Evolutionary conservation across 2,113 vertebrate species (phyloP).

Genomic region (Actenoides hombroni): DNA sequence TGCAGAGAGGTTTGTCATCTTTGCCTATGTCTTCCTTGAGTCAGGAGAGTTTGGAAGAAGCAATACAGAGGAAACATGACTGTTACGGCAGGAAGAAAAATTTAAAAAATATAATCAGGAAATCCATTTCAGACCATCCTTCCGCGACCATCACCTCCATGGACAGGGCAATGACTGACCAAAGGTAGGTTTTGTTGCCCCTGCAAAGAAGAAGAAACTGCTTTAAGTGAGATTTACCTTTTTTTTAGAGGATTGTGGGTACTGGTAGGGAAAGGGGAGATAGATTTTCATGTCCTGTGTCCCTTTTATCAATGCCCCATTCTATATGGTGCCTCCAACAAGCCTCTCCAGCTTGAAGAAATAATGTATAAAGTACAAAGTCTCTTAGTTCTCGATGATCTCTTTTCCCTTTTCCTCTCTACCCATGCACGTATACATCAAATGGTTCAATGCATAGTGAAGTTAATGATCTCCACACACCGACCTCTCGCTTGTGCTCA

Average conservation of each 20-base stretch:
- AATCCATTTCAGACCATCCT: background rate
- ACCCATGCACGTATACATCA: background rate
- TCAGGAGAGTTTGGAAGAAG: background rate
- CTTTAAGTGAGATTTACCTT: background rate
- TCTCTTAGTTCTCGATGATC: background rate
- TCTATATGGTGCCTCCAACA: background rate
- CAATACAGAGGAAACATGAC: background rate
- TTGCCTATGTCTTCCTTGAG: background rate
- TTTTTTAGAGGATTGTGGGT: background rate
- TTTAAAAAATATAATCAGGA: background rate
- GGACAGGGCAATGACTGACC: background rate
- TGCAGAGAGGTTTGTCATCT: background rate
- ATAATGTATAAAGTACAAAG: background rate
- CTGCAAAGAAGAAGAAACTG: background rate
- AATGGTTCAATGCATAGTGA: background rate
- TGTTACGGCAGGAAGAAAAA: background rate
- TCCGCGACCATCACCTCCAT: background rate
- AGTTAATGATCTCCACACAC: background rate
- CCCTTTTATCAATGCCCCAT: background rate
- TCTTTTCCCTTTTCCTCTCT: background rate
- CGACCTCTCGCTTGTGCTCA: background rate
- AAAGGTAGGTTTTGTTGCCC: background rate
- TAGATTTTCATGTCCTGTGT: background rate
- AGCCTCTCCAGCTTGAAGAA: background rate
- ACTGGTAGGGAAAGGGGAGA: background rate